Evolutionary conservation across 1,140 invertebrate genomes (phyloP).

Genomic region (Platyscapa corneri): DNA sequence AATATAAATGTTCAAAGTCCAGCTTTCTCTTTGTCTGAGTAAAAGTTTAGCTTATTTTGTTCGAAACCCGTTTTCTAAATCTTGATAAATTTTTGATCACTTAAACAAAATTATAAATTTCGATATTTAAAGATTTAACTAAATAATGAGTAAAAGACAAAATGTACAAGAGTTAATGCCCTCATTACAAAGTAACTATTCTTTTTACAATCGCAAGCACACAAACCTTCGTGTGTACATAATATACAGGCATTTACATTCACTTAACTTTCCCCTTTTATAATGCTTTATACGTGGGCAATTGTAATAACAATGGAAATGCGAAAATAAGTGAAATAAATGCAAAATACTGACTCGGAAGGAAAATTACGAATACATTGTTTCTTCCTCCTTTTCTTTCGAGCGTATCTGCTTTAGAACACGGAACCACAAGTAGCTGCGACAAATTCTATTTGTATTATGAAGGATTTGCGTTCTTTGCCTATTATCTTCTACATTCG

Average conservation of each 20-base stretch:
- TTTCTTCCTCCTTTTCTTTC: not conserved
- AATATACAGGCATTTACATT: not conserved
- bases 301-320: conserved; percentile 1
- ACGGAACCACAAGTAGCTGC: not conserved
- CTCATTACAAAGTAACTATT: no score
- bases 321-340: conserved; percentile 34
- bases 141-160: not conserved
- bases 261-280: not conserved
- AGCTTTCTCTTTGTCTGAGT: not conserved
- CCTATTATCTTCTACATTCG: not conserved
- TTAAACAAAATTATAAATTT: not conserved
- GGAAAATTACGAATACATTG: conserved; percentile 24
- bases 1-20: not conserved
- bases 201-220: not conserved
- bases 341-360: not conserved
- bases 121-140: not conserved
- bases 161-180: not conserved
- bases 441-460: conserved; percentile 38
- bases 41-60: not conserved
- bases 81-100: not conserved
- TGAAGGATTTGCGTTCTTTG: not conserved
- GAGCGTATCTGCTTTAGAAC: not conserved
- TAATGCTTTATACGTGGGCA: not conserved
- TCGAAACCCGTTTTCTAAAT: not conserved
- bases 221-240: not conserved